Evolutionary conservation across 2,113 vertebrate genomes (phyloP).

Genomic region (Pionites leucogaster): DNA sequence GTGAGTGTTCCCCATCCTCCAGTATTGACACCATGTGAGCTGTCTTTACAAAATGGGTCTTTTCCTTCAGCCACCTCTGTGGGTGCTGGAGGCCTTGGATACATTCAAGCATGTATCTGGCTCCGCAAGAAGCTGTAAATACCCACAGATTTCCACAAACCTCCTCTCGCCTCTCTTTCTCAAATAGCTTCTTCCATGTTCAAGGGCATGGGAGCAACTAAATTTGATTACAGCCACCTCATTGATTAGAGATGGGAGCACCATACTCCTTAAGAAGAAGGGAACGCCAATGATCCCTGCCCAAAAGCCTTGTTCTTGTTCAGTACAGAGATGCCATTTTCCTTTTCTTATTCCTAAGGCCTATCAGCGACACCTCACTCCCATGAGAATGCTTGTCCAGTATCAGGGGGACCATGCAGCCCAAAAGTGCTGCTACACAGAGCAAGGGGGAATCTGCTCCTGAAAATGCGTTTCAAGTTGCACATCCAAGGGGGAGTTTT

Average conservation of each 20-base stretch:
- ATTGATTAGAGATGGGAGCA: not conserved
- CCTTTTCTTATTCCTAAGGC: accelerated
- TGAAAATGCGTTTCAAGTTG: not conserved
- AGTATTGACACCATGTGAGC: conserved; percentile 38
- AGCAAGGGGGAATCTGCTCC: too few relatives aligned
- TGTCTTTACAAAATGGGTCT: conserved; percentile 52
- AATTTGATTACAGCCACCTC: not conserved
- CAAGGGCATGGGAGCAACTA: too few relatives aligned
- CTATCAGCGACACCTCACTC: accelerated
- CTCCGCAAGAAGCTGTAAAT: not conserved
- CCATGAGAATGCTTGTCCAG: not conserved
- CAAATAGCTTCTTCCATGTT: not conserved
- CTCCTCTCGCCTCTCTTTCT: not conserved
- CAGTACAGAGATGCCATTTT: accelerated
- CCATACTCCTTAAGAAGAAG: accelerated
- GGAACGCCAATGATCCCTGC: too few relatives aligned
- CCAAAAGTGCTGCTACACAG: too few relatives aligned
- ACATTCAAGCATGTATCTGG: not conserved
- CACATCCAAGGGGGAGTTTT: not conserved
- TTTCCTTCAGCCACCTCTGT: not conserved
- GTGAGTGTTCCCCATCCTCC: not conserved
- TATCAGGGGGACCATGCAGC: too few relatives aligned
- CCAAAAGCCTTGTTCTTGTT: not conserved
- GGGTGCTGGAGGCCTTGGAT: not conserved
- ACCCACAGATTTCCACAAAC: not conserved